Evolutionary conservation across 2,888 invertebrate species (phyloP).

Genomic region (Atethmia centrago): DNA sequence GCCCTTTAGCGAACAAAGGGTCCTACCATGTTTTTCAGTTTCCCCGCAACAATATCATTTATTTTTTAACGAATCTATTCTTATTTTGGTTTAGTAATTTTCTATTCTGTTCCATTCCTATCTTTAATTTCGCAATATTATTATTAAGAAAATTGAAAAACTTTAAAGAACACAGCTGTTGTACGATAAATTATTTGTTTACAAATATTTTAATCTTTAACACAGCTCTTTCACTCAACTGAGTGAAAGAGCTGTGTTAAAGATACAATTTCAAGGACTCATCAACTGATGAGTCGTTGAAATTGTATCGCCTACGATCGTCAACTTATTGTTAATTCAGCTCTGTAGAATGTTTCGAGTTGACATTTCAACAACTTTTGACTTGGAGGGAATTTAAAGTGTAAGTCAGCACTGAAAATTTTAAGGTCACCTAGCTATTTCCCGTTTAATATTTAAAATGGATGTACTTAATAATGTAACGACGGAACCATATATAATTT

Average conservation of each 20-base stretch:
- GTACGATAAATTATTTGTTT: conserved; percentile 21
- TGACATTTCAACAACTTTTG: conserved; percentile 19
- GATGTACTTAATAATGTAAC: neutral
- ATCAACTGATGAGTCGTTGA: conserved; percentile 10
- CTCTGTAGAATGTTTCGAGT: conserved; percentile 4
- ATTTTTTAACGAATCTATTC: neutral
- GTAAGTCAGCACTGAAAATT: neutral
- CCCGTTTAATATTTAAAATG: neutral
- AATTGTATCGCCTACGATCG: conserved; percentile 20
- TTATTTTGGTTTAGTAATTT: neutral
- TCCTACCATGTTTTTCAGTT: neutral
- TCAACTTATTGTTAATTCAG: conserved; percentile 23
- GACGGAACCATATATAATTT: neutral
- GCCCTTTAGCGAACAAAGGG: too few species aligned
- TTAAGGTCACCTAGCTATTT: neutral
- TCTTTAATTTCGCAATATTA: neutral
- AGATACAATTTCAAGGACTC: too few species aligned
- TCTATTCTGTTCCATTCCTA: neutral
- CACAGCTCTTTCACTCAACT: neutral
- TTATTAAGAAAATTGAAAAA: neutral
- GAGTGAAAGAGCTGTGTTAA: neutral
- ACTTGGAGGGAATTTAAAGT: neutral
- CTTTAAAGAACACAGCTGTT: neutral
- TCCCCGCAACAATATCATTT: neutral
- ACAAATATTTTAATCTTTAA: conserved; percentile 1